These are phyloP conservation scores for Noctua janthina DNA, from an alignment of 2,888 invertebrate species.

Conservation along the genomic window DNA sequence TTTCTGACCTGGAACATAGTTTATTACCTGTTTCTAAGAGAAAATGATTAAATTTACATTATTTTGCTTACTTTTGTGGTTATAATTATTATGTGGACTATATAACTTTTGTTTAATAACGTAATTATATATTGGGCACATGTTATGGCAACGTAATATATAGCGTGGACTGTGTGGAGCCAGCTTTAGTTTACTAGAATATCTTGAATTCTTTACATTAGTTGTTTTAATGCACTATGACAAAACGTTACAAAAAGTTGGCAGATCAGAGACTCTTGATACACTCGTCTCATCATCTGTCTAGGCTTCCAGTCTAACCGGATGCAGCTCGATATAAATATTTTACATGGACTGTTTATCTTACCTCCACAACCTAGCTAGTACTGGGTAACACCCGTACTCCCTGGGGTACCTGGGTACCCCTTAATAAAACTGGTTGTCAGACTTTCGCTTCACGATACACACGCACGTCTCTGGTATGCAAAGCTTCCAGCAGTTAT, in stretches of 20 bases:
- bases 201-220: background rate
- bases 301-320: background rate
- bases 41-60: background rate
- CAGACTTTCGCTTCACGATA: background rate
- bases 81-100: background rate
- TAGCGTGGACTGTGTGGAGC: background rate
- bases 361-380: background rate
- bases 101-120: background rate
- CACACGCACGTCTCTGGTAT: background rate
- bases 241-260: background rate
- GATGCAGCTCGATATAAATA: background rate
- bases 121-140: slow-evolving; percentile 1
- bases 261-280: background rate
- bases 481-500: background rate
- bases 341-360: background rate
- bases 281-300: background rate
- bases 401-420: too few species aligned
- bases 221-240: slow-evolving; percentile 7
- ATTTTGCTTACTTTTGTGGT: slow-evolving; percentile 1
- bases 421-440: background rate
- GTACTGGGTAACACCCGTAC: background rate
- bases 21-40: background rate
- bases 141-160: background rate
- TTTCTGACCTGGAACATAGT: too few species aligned
- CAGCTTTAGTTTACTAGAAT: slow-evolving; percentile 11